phyloP scores from a whole-genome alignment of 2,113 vertebrate genomes.

The Sturnus vulgaris region DNA sequence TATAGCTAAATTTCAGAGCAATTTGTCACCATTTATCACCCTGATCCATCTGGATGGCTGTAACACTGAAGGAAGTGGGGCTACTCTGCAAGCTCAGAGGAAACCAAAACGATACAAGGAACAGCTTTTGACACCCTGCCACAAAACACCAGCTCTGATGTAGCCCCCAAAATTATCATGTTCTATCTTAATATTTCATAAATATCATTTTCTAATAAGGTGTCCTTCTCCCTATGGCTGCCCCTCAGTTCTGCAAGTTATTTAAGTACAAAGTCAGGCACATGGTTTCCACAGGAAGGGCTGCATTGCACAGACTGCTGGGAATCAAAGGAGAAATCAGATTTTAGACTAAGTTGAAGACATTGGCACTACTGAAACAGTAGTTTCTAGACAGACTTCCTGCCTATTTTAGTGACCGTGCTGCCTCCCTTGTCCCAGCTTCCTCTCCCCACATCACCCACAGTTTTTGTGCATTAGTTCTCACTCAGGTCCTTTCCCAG shows the following conservation, averaged over 20 bases:
- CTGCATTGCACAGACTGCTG: neutral
- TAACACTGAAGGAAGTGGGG: neutral
- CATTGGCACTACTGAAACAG: neutral
- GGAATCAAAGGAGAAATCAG: neutral
- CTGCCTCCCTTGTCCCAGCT: neutral
- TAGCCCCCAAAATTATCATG: neutral
- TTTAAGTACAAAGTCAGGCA: neutral
- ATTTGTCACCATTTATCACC: neutral
- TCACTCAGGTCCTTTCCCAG: neutral
- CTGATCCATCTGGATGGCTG: neutral
- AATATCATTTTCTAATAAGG: neutral
- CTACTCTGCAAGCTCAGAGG: neutral
- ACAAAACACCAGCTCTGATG: neutral
- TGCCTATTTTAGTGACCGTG: neutral
- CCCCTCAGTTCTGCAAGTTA: neutral
- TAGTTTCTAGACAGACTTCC: neutral
- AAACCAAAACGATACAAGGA: constrained; percentile 22
- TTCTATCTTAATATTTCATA: neutral
- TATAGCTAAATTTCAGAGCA: neutral
- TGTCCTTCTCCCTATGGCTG: neutral
- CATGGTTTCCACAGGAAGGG: neutral
- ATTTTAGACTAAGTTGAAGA: neutral
- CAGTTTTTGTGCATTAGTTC: neutral
- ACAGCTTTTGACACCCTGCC: neutral
- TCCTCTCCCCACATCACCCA: neutral